phyloP scores from a whole-genome alignment of 1,140 invertebrate species.

The Meloidogyne floridensis region DNA sequence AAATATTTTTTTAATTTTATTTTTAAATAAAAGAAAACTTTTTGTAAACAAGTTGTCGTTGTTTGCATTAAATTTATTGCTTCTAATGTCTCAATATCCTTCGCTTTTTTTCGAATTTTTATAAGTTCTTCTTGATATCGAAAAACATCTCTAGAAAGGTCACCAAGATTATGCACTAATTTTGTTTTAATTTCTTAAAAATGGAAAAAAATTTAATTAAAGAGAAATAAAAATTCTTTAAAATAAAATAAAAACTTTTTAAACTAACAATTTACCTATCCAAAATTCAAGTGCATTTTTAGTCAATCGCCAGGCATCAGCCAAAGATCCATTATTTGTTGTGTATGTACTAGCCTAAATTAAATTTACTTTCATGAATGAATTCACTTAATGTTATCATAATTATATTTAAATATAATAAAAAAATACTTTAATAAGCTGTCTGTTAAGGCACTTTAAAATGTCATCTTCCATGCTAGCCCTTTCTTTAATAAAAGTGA shows the following conservation, averaged over 20 bases:
- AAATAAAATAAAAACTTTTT: not conserved
- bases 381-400: not conserved
- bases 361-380: not conserved
- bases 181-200: conserved; percentile 53
- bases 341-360: conserved; percentile 51
- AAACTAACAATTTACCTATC: conserved; percentile 20
- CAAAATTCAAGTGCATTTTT: conserved; percentile 62
- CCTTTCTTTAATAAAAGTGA: conserved; percentile 58
- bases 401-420: conserved; percentile 17
- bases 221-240: too few species aligned
- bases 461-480: conserved; percentile 58
- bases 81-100: conserved; percentile 59
- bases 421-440: conserved; percentile 49
- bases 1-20: conserved; percentile 1
- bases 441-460: conserved; percentile 51
- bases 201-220: not conserved
- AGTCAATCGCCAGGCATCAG: conserved; percentile 60
- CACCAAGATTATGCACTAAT: conserved; percentile 55
- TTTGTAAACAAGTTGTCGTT: conserved; percentile 65
- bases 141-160: conserved; percentile 51
- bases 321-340: conserved; percentile 50
- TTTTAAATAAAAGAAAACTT: conserved; percentile 39
- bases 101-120: conserved; percentile 57
- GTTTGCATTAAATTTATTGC: conserved; percentile 66
- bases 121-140: conserved; percentile 57